These are phyloP conservation scores for Erebia aethiops DNA, from an alignment of 2,888 invertebrate genomes.

Conservation along the genomic window DNA sequence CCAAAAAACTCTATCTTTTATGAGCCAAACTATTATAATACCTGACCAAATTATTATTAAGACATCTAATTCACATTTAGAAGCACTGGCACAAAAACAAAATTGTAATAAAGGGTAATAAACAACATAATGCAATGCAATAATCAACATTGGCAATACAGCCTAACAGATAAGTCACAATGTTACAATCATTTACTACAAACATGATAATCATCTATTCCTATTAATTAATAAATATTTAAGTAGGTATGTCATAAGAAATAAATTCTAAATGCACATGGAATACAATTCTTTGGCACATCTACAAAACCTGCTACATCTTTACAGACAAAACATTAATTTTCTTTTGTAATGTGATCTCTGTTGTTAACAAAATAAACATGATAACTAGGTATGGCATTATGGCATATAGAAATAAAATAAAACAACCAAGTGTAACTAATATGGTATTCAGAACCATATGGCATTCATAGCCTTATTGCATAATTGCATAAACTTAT, in stretches of 20 bases:
- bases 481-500: too few species aligned
- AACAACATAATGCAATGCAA: conserved; percentile 12
- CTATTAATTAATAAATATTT: conserved; percentile 5
- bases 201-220: not conserved
- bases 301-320: conserved; percentile 9
- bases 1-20: too few species aligned
- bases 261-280: conserved; percentile 21
- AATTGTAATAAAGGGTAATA: conserved; percentile 10
- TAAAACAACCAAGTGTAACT: too few species aligned
- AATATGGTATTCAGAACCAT: too few species aligned
- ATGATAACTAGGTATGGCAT: too few species aligned
- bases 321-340: too few species aligned
- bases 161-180: not conserved
- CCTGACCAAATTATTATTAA: not conserved
- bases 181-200: not conserved
- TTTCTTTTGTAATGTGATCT: too few species aligned
- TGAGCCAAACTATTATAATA: too few species aligned
- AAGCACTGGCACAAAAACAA: conserved; percentile 13
- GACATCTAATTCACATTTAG: conserved; percentile 15
- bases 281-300: conserved; percentile 24
- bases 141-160: not conserved
- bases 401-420: too few species aligned
- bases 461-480: too few species aligned
- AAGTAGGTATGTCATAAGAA: conserved; percentile 5
- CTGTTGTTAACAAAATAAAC: too few species aligned